Percentiles rank a stretch among this genome's conserved stretches.
Conservation (phyloP, 2,113 vertebrate genomes). For the Paralichthys olivaceus region DNA sequence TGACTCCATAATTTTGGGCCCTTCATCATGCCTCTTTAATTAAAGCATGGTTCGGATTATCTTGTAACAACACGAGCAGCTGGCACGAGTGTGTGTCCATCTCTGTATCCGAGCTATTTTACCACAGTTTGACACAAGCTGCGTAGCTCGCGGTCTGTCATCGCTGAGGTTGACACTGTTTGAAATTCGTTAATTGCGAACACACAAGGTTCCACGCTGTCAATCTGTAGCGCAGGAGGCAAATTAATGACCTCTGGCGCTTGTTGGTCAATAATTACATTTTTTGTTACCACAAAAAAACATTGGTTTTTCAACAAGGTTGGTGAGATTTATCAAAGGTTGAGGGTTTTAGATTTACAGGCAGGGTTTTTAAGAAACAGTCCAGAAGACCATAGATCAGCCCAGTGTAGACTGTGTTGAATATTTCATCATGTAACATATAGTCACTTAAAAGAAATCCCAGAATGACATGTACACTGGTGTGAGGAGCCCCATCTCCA, state of each 20-base stretch:
- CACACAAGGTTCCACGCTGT: conserved; percentile 35
- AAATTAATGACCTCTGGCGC: conserved; percentile 11
- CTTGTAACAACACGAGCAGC: conserved; percentile 22
- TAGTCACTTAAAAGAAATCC: conserved; percentile 34
- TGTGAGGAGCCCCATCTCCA: conserved; percentile 73
- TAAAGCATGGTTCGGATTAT: conserved; percentile 30
- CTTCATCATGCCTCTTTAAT: conserved; percentile 32
- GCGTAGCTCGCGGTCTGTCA: conserved; percentile 64
- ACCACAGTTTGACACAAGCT: conserved; percentile 32
- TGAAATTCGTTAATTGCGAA: conserved; percentile 67
- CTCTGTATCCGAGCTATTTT: conserved; percentile 11
- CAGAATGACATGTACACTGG: conserved; percentile 68
- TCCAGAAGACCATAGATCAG: conserved; percentile 22
- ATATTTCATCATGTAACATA: conserved; percentile 67
- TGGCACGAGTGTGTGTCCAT: neutral
- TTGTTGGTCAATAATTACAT: neutral
- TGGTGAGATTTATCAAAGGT: neutral
- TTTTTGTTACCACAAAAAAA: neutral
- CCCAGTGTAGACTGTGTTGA: conserved; percentile 37
- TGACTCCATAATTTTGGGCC: conserved; percentile 13
- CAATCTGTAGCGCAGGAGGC: conserved; percentile 37
- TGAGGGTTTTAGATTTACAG: conserved; percentile 10
- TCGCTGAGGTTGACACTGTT: conserved; percentile 50
- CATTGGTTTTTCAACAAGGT: neutral
- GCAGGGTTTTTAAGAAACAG: conserved; percentile 3